These are phyloP conservation scores for Pelecanus crispus DNA, from an alignment of 2,113 vertebrate genomes.

Conservation along the genomic window DNA sequence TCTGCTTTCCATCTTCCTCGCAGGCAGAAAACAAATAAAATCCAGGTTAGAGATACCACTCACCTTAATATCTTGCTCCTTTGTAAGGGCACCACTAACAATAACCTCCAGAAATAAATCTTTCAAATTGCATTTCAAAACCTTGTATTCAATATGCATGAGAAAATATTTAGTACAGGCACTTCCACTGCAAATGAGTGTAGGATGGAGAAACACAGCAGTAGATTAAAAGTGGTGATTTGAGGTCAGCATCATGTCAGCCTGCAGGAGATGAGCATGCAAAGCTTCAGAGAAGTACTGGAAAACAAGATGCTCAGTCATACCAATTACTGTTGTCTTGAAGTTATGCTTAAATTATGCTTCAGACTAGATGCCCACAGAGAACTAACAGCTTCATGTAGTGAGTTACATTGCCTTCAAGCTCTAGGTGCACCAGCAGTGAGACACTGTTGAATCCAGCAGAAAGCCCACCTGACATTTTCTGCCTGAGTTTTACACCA, in stretches of 20 bases:
- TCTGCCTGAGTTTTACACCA: background rate
- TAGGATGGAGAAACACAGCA: background rate
- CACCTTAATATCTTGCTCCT: background rate
- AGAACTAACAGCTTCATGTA: background rate
- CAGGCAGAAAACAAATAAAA: background rate
- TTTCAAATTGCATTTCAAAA: background rate
- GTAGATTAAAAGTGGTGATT: background rate
- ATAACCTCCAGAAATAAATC: background rate
- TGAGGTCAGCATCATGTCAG: background rate
- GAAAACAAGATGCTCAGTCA: background rate
- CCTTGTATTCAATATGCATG: background rate
- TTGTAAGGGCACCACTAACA: background rate
- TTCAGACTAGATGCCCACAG: background rate
- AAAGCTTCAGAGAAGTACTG: background rate
- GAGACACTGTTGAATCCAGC: background rate
- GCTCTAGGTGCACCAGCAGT: background rate
- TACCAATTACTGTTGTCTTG: background rate
- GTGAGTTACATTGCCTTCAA: background rate
- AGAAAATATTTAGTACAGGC: background rate
- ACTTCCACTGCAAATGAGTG: background rate
- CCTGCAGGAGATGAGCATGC: background rate
- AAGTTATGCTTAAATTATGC: background rate
- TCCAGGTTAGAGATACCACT: background rate
- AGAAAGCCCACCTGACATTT: background rate
- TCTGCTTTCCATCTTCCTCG: slow-evolving; percentile 74